Base-by-base conservation (phyloP, 2,113 vertebrate species). In the Bufo bufo region DNA sequence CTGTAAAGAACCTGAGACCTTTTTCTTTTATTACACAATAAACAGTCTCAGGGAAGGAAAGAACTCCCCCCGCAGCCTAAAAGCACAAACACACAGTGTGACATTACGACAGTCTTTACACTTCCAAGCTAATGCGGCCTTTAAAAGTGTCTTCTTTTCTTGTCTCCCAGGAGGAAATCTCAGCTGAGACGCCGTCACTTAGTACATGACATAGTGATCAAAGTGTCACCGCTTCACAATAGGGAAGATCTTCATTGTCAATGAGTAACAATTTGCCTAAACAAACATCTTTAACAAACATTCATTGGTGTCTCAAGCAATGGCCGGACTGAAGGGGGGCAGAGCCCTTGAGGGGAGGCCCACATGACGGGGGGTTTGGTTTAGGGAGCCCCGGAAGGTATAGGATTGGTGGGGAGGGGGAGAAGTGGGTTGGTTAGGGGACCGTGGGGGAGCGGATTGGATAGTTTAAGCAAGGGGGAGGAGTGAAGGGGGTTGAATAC, bases 111-210 rank as follows among this genome's bases (percentile, higher is more conserved):
- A 69, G n/a, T 13, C 52, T 58, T 56, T 43, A 23, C 19, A 54
- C 66, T 84, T 45, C 66, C 20, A 11, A 74, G 82, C 82, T 84
- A 52, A 84, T 56, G 65, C 33, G 50, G 47, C 33, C 69, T 84
- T 84, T 74, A 74, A 43, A 43, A 72, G 58, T 13, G 43, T 84
- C 63, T 54, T 69, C 10, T 74, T 13, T 58, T 74, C n/a, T 84
- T 13, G n/a, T 74, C 33, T 58, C 82, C 47, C 66, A 84, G 65
- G 82, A 56, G 82, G 50, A 72, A 52, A 84, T 23, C 13, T 19
- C 52, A 10, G 17, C 2, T 50, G n/a, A 54, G 66, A 84, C 13
- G 1, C 23, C 74, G 82, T 84, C 66, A 74, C 82, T 84, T 56
- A 58, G 66, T 43, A 58, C 66, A 74, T 1, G 82, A 72, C 45